Evolutionary conservation across 2,113 vertebrate species (phyloP), one percentile per base, ranked within the genome.

Genomic region (Pachycephala philippinensis): DNA sequence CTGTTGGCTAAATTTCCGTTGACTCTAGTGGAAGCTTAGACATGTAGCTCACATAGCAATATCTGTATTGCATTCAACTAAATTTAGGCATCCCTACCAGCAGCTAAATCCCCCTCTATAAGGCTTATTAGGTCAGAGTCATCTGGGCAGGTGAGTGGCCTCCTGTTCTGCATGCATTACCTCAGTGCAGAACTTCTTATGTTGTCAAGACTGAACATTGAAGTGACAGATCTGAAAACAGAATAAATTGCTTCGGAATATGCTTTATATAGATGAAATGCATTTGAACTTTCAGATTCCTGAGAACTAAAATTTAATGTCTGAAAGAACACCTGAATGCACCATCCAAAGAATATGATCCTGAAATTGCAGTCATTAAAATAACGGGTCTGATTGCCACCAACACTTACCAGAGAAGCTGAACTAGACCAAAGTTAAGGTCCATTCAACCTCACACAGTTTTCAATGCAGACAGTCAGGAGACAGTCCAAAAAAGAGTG

Each of bases 141-240:
- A 37, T 53, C 39, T 81, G 71, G 74, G 59, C 78, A 91, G 82
- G 68, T 91, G 42, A 70, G 47, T 59, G 63, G 45, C 79, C 82
- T 91, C 76, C 87, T 94, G 45, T 79, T 91, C 59, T 56, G 44
- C 20, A 14, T 31, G n/a, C 49, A 18, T 47, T 78, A 74, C 40
- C 75, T 84, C 53, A 19, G 27, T 39, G 33, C 63, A 90, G 59
- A 90, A 84, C 68, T 79, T 84, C 56, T 90, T 19, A 7, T 37
- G 14, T 42, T 24, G 16, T 68, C 64, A 74, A 42, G 44, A 88
- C 4, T 63, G 65, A 96, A 80, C 42, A 88, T 26, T 79, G 59
- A 88, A 87, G 24, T 86, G 79, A 81, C 52, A 90, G 60, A 35
- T 90, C 83, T 91, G 49, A 91, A 80, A 95, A 87, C 42, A 91